A percentile compares a stretch with the other conserved stretches of the same genome.
Conservation (phyloP, 2,797 vertebrate genomes). For the Spheniscus humboldti region DNA sequence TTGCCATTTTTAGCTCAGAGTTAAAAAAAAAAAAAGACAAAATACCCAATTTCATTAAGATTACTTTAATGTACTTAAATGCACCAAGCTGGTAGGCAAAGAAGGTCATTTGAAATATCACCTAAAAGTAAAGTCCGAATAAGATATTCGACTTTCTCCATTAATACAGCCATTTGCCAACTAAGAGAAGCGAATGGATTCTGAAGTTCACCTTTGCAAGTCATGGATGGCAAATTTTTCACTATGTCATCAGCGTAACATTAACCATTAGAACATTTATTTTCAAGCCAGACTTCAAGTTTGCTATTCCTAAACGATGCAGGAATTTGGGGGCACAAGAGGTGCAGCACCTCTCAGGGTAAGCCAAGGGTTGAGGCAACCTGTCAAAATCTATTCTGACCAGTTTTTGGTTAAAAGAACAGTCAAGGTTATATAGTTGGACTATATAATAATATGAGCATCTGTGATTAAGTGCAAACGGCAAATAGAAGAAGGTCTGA, state of each 20-base stretch:
- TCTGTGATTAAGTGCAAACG: constrained; percentile 8
- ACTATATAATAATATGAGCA: not conserved
- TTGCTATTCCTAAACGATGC: not conserved
- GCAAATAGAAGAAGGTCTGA: not conserved
- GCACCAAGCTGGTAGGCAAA: not conserved
- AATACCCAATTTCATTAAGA: not conserved
- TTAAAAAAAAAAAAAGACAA: not conserved
- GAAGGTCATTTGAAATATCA: constrained; percentile 20
- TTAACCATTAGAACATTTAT: not conserved
- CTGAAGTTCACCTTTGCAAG: constrained; percentile 50
- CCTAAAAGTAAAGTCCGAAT: not conserved
- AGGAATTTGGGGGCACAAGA: not conserved
- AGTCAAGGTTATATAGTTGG: not conserved
- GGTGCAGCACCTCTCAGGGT: not conserved
- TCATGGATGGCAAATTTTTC: constrained; percentile 40
- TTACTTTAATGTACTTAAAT: not conserved
- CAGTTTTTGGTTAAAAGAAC: not conserved
- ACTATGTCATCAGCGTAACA: not conserved
- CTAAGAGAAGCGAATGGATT: not conserved
- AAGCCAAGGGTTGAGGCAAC: not conserved
- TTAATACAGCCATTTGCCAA: constrained; percentile 35
- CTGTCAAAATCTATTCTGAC: not conserved
- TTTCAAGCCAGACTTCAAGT: not conserved
- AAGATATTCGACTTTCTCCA: not conserved
- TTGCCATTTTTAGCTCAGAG: not conserved